A percentile compares a stretch with the other conserved stretches of the same genome.
phyloP scores from a whole-genome alignment of 1,140 invertebrate genomes.

The Halictus rubicundus region DNA sequence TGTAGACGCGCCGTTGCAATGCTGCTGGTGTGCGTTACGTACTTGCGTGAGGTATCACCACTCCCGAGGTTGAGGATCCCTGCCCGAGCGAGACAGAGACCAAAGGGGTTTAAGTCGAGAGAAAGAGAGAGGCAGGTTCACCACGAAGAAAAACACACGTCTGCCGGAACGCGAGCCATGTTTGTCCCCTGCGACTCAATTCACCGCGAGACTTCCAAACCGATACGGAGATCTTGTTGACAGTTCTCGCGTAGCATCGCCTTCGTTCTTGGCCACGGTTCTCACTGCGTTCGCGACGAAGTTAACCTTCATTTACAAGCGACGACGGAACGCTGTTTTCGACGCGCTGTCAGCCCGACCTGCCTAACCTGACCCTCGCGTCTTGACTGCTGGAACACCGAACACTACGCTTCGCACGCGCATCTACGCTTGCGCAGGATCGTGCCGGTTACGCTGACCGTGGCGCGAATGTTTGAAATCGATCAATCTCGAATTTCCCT shows the following conservation, averaged over 20 bases:
- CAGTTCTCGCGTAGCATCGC: conserved; percentile 28
- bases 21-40: conserved; percentile 30
- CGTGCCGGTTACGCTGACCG: background rate
- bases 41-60: conserved; percentile 52
- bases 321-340: conserved; percentile 45
- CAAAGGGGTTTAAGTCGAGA: background rate
- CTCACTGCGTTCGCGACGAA: conserved; percentile 1
- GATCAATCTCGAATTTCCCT: too few species aligned
- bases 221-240: conserved; percentile 30
- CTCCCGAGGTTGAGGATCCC: conserved; percentile 62
- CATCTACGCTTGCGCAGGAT: conserved; percentile 45
- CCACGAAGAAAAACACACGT: conserved; percentile 51
- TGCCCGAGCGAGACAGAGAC: conserved; percentile 38
- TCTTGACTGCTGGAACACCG: conserved; percentile 36
- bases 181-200: conserved; percentile 33
- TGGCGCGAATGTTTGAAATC: conserved; percentile 40
- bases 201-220: conserved; percentile 28
- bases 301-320: conserved; percentile 46
- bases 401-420: conserved; percentile 32
- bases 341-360: conserved; percentile 51
- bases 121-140: conserved; percentile 22
- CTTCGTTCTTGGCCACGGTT: conserved; percentile 30
- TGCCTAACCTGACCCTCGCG: conserved; percentile 62
- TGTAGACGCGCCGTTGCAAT: background rate
- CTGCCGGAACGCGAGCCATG: conserved; percentile 47